Base-by-base conservation (phyloP, 2,113 vertebrate genomes). In the Ophthalmolycus amberensis region DNA sequence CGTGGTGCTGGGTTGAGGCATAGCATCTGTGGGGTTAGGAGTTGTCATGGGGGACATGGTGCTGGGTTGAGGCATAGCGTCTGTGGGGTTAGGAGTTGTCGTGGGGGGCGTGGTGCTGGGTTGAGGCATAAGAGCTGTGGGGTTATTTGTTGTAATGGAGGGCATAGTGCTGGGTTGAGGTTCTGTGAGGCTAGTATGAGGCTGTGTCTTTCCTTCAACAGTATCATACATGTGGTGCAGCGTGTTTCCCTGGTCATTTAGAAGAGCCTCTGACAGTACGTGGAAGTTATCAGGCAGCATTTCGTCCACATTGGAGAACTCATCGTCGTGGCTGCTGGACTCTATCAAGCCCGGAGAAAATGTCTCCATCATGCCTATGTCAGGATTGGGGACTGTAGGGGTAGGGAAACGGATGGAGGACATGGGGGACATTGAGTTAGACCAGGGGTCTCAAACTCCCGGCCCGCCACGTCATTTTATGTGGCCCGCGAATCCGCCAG, bases 201-300 rank as follows among this genome's bases (percentile, higher is more conserved):
- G 18, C 7, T 52, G 18, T 22, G 20, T 22, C 18, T 52, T 22
- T 22, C 8, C 50, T 52, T 22, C 50, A 52, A 3, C 8, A 52
- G 50, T 22, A 22, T 52, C 20, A 52, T 52, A 22, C 7, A 52
- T 22, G 9, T 52, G 50, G 6, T 52, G 50, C 50, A 20, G 8
- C 8, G 2, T 52, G 50, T 52, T 52, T 16, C 11, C 54, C n/a
- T 12, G 4, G 9, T 56, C n/a, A 11, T 25, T 25, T 9, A 56
- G 22, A 68, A 2, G 54, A 72, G 50, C 50, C 50, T 18, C 20
- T 1, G 50, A 52, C 62, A 83, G 38, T 8, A 77, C 3, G 25
- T 64, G 44, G n/a, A 80, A 56, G 56, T 54, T 52, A 3, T 87
- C 38, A 1, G 15, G 48, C 1, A 87, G 80, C 12, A 15, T 66